Evolutionary conservation across 2,113 vertebrate genomes (phyloP), one percentile per base, ranked within the genome.

Genomic region (Kryptolebias marmoratus): DNA sequence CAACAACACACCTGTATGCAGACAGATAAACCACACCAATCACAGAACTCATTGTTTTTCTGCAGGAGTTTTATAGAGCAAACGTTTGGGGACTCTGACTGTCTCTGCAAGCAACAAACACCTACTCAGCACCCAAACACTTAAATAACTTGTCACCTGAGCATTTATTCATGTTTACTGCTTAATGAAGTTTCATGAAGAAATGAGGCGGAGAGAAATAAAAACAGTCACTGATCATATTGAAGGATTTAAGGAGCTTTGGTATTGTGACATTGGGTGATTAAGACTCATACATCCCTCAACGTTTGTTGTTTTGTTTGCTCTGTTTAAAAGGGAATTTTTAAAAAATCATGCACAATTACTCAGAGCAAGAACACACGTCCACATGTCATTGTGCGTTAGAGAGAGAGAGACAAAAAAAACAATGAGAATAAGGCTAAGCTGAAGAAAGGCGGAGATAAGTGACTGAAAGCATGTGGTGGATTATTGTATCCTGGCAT

Each of bases 21-120:
- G 18, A 66, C 31, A 4, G 10, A 9, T 47, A 22, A 57, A n/a
- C 59, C 45, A 44, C 30, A 54, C 60, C 58, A 64, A 56, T 50
- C 50, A 53, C 52, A 0, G 45, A 65, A 39, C 58, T 10, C 22
- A 39, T 36, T 53, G 18, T 54, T 68, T 22, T 55, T 56, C 11
- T 84, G 71, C 73, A 64, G 15, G 82, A 79, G 81, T 53, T 82
- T 77, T 72, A 83, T 90, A 85, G 81, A 60, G 11, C 31, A 4
- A n/a, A 10, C 10, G 57, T 70, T 36, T 30, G 13, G 48, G 36
- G 62, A 57, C 69, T 77, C 57, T 36, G 39, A 48, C 63, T 64
- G 27, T 50, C 49, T 18, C 80, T 14, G 31, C 44, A 80, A 49
- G 69, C 44, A 72, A 50, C 47, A 70, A 47, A 27, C 30, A 22